Evolutionary conservation across 2,797 vertebrate genomes (phyloP).

Genomic region (Chelonia mydas): DNA sequence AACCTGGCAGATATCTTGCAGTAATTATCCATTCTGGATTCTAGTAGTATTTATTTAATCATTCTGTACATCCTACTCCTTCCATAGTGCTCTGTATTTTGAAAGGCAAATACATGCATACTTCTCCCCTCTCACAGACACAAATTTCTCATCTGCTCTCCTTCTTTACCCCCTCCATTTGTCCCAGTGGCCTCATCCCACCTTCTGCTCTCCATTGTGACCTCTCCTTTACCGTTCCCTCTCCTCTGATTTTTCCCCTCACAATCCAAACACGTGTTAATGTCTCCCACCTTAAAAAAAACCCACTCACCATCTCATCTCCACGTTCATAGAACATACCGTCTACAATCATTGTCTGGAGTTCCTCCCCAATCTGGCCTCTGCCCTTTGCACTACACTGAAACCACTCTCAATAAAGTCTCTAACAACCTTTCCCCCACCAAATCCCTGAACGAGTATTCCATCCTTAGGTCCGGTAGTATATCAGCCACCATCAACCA

Average conservation of each 20-base stretch:
- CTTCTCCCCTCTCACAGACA: not conserved
- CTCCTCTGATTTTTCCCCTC: not conserved
- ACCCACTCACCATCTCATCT: too few relatives aligned
- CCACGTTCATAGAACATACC: too few relatives aligned
- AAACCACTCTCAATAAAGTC: too few relatives aligned
- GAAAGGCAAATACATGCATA: not conserved
- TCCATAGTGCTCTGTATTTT: not conserved
- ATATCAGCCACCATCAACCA: too few relatives aligned
- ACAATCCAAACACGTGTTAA: not conserved
- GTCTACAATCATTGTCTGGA: too few relatives aligned
- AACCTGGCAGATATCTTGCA: not conserved
- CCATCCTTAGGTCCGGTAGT: too few relatives aligned
- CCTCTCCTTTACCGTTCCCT: not conserved
- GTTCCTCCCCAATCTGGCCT: too few relatives aligned
- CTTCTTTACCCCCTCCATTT: not conserved
- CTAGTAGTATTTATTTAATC: not conserved
- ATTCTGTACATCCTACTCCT: not conserved
- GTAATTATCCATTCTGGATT: not conserved
- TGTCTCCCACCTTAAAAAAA: not conserved
- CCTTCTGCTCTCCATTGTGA: not conserved
- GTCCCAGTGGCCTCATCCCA: not conserved
- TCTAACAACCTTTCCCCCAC: too few relatives aligned
- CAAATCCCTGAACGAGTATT: too few relatives aligned
- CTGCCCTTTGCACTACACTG: too few relatives aligned
- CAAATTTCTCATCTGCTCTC: fast-evolving